Base-by-base conservation (phyloP, 2,113 vertebrate species). In the Phodopus roborovskii region DNA sequence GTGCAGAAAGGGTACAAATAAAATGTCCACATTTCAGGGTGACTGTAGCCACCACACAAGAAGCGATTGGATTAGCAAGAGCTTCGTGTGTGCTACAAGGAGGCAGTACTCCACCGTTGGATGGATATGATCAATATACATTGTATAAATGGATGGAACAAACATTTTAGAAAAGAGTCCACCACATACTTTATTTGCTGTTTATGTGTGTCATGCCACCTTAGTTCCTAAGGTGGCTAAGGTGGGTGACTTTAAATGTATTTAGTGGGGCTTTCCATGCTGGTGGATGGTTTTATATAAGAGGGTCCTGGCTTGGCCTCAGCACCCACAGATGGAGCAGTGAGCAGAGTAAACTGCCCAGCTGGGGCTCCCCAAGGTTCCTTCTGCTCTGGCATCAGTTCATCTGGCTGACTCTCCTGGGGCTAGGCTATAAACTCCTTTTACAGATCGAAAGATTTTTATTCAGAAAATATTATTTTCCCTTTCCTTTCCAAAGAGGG, bases 391-490 rank as follows among this genome's bases (percentile, higher is more conserved):
- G 12, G 1, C 66, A 10, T 74, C 84, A 77, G 0, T 28, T 50
- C 53, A 84, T 84, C 82, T 92, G 94, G 88, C 94, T 53, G 78
- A 91, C 86, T 79, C 45, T 83, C n/a, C 83, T n/a, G 26, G 94
- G 62, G 12, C 73, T 85, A 30, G 83, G 6, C 48, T 91, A 36
- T 84, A 94, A 92, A 88, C 89, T 82, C 30, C 81, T 86, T 74
- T 88, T 36, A 96, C 15, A 73, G 79, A 86, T 33, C 7, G 68
- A 87, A 95, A 88, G 60, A 45, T 75, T 96, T 96, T 95, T 86
- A 87, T 96, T 84, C 66, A 84, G 91, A 94, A 96, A 96, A 94
- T 81, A 84, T 42, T 71, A 70, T 95, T 96, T 97, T 95, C 92
- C 74, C 62, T 71, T 87, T 92, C 75, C 70, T 94, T 97, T 95